These are phyloP conservation scores for Fringilla coelebs DNA, from an alignment of 2,797 vertebrate species.

Conservation along the genomic window DNA sequence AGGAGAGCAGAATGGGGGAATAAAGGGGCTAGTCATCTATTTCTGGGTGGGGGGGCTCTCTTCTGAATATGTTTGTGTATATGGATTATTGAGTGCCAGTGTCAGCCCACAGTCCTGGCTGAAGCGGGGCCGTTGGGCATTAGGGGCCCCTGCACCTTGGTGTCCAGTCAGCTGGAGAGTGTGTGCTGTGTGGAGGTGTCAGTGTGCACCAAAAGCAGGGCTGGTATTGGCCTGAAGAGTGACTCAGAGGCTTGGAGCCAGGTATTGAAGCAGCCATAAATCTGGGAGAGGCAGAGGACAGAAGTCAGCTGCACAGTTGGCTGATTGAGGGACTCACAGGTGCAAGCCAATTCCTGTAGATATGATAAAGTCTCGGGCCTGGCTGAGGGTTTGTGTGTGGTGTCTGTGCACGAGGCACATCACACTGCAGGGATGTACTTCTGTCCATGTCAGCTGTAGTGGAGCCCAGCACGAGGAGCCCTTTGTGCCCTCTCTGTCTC, in stretches of 20 bases:
- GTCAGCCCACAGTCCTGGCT: not conserved
- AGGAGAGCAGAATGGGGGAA: not conserved
- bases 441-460: not conserved
- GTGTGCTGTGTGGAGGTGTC: not conserved
- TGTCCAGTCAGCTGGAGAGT: not conserved
- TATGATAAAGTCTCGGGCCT: fast-evolving
- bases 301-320: not conserved
- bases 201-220: not conserved
- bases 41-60: not conserved
- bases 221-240: not conserved
- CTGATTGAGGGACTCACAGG: not conserved
- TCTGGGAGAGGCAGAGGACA: not conserved
- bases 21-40: not conserved
- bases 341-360: not conserved
- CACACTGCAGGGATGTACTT: fast-evolving
- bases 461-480: not conserved
- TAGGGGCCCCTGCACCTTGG: fast-evolving
- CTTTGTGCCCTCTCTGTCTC: not conserved
- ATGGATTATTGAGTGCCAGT: not conserved
- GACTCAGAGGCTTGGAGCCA: not conserved
- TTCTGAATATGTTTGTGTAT: not conserved
- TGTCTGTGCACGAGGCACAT: fast-evolving
- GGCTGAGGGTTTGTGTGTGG: not conserved
- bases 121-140: not conserved
- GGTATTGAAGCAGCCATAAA: not conserved